Base-by-base conservation (phyloP, 1,140 invertebrate genomes). In the Lutraria rhynchaena region DNA sequence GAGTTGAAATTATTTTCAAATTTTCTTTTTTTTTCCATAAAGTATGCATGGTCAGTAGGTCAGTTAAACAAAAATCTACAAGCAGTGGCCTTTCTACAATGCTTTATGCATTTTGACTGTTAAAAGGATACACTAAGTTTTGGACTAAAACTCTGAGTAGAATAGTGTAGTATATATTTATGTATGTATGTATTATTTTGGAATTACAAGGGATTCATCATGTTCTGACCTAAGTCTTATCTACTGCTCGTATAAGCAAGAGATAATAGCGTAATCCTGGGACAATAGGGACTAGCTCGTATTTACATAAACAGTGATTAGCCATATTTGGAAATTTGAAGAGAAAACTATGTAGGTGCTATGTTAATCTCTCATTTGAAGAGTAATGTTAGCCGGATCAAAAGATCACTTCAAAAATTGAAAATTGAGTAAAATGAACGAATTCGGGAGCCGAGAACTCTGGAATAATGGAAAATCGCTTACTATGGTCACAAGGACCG, bases 221-320 rank as follows among this genome's bases (percentile, higher is more conserved):
- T 3, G 4, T 9, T 24, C 37, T 46, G 24, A 24, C 37, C 37
- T 13, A 41, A 22, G 61, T 65, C 61, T 65, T 65, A 65, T 65
- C 61, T 65, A 22, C 13, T 17, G 4, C 29, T 4, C 22, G 46
- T 24, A n/a, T 44, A 46, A 27, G 13, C 24, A n/a, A 44, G 19
- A 46, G 61, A 65, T 65, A 65, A 65, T 46, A 44, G 5, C 15
- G 24, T 65, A 65, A 65, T 65, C 61, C 61, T 46, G 17, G 7
- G 15, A 65, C 61, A 65, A 44, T 65, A 65, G 5, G 61, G 61
- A 65, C 61, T 65, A 65, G 5, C 5, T 41, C 19, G 33, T 65
- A 65, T 65, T 65, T 65, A 37, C 61, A 65, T 65, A 65, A 65
- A 37, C 46, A 37, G 37, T 37, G 61, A 65, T 65, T 65, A 65